Evolutionary conservation across 2,113 vertebrate species (phyloP), one percentile per base, ranked within the genome.

Genomic region (Neomonachus schauinslandi): DNA sequence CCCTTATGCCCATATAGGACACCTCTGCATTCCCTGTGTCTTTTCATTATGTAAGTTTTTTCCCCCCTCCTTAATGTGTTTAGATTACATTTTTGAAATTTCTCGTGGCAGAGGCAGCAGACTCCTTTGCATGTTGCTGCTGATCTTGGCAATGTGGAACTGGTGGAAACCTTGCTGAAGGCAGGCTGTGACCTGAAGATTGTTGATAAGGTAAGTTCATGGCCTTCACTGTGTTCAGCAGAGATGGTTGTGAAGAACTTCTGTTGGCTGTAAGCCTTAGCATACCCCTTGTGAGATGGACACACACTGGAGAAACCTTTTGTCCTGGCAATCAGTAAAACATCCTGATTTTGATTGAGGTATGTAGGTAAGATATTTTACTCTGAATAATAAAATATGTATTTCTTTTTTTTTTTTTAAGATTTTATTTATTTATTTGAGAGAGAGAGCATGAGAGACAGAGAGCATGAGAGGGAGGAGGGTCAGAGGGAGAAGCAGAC

Each of bases 91-190:
- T 55, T 98, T 97, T 95, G 74, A 21, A 93, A n/a, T 93, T 91
- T 92, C 36, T 96, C 93, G 46, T 57, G 97, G 31, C 96, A 99
- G 99, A 99, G 99, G 96, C 99, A 98, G 63, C 99, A 99, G 98
- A 99, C 99, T 7, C 99, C 98, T 42, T 97, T 99, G 72, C 99
- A 99, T 67, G 79, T 99, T 80, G 99, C 99, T 81, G 99, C 99
- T 95, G 99, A 99, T 94, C 91, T 99, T 97, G 99, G 99, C 81
- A 99, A 99, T 46, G 98, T 99, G 95, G 99, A 99, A 13, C 91
- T 99, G 19, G 99, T 99, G 90, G 99, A 99, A 92, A 98, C 98
- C 85, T 98, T 99, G 86, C 98, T 99, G 89, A 99, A 99, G 98
- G 97, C 99, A 7, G 98, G 98, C n/a, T 98, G 99, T 19, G 98